Evolutionary conservation across 2,797 vertebrate genomes (phyloP).

Genomic region (Sebastes flavidus): DNA sequence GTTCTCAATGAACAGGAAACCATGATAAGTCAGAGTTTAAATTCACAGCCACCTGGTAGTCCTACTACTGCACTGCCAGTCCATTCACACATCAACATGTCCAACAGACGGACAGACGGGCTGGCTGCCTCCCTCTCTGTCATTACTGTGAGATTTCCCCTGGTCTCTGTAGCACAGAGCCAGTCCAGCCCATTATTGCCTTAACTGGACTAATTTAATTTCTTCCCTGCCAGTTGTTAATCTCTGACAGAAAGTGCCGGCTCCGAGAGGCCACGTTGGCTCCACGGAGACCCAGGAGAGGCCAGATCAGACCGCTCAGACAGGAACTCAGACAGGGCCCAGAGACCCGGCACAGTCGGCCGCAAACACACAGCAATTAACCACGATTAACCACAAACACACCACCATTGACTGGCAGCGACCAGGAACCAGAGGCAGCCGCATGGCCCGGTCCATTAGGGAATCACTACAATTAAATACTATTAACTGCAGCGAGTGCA

Average conservation of each 20-base stretch:
- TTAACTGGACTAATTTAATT: slow-evolving; percentile 83
- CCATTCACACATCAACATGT: slow-evolving; percentile 21
- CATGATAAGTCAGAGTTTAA: neutral
- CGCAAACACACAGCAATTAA: slow-evolving; percentile 65
- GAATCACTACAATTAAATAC: slow-evolving; percentile 70
- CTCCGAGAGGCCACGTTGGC: slow-evolving; percentile 68
- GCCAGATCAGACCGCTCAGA: slow-evolving; percentile 62
- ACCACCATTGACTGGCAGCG: slow-evolving; percentile 59
- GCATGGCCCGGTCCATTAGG: slow-evolving; percentile 42
- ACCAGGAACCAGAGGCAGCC: slow-evolving; percentile 61
- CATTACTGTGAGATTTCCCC: slow-evolving; percentile 56
- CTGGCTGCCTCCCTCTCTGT: slow-evolving; percentile 19
- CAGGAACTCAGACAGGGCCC: slow-evolving; percentile 65
- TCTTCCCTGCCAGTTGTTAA: slow-evolving; percentile 77
- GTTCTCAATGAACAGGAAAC: neutral
- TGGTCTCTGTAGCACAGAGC: slow-evolving; percentile 54
- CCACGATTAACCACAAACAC: slow-evolving; percentile 66
- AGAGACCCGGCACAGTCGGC: slow-evolving; percentile 50
- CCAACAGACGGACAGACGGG: slow-evolving; percentile 24
- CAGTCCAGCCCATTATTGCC: slow-evolving; percentile 75
- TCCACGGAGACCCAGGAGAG: slow-evolving; percentile 68
- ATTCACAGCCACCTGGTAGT: neutral
- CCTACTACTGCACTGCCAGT: slow-evolving; percentile 2
- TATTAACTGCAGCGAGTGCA: slow-evolving; percentile 66
- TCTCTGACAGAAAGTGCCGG: slow-evolving; percentile 75